Base-by-base conservation (phyloP, 2,888 invertebrate species). In the Cheilosia grossa region DNA sequence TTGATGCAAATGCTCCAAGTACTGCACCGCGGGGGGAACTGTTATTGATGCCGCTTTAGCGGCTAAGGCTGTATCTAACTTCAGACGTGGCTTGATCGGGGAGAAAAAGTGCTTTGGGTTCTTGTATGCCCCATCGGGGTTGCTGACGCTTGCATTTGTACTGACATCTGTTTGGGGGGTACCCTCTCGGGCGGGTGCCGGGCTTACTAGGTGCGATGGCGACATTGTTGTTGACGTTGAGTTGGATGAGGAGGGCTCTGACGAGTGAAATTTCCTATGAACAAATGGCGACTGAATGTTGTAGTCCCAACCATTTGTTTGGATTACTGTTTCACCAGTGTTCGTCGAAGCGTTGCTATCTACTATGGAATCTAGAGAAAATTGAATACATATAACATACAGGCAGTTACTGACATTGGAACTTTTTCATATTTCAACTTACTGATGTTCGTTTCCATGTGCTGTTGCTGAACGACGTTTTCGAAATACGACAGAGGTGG, bases 21-120 rank as follows among this genome's bases (percentile, higher is more conserved):
- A 66, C 17, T 51, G 73, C n/a, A 59, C 67, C 3, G 64, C 30
- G 5, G 70, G 56, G 0, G 73, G 37, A 5, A 33, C 4, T 82
- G 66, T 21, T 47, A 64, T 10, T 82, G 64, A 19, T 51, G 72
- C 74, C 13, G 72, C 21, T 13, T 44, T 56, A 7, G 87, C 89
- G 79, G 91, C 90, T 56, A 91, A 74, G 44, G 90, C 87, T 77
- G 91, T 89, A 88, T 91, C 89, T 64, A 91, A 87, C 87, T 89
- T 89, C 47, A 91, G 88, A 70, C 90, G 90, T 53, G 91, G 91
- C 87, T 91, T 92, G 7, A 92, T 89, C 17, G 93, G 93, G 24
- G 93, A 91, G 87, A 93, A 93, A 85, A 93, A 93, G 87, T 93
- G 93, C 87, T 91, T 92, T 0, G 91, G 92, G 79, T 89, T 90